Base-by-base conservation (phyloP, 2,888 invertebrate species). In the Pheosia tremula region DNA sequence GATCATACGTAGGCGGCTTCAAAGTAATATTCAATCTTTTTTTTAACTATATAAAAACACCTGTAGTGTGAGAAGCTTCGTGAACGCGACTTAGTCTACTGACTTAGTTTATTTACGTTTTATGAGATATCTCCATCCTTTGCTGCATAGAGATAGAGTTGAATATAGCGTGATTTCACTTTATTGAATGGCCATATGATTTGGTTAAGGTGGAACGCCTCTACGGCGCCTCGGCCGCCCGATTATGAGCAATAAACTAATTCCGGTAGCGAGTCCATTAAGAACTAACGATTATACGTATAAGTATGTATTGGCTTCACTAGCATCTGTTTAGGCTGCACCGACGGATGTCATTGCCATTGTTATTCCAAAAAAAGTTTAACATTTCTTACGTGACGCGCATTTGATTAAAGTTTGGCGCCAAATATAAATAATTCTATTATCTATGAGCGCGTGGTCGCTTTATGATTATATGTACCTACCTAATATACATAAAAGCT, bases 161-260 rank as follows among this genome's bases (percentile, higher is more conserved):
- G 66, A 66, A 54, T 62, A 58, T 71, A 24, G 67, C 56, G 41
- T 66, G 61, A 54, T 57, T 64, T 62, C 63, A 37, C 62, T 8
- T 8, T 49, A 61, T 49, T 60, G 36, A 60, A 62, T 62, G 53
- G 68, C 64, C 75, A 75, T 77, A 64, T 69, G 68, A 68, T 78
- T 69, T 72, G 74, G 78, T 80, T 74, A 72, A 79, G 81, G 79
- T 82, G 86, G 79, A 87, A 89, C 90, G 91, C 88, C 90, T 88
- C 77, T 81, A 78, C 82, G 92, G 91, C 91, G 91, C 90, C 90
- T 79, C 75, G 79, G 82, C 80, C 78, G 81, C 81, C 81, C 87
- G 89, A 90, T 90, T 91, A 90, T 87, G 86, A 85, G 87, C 87
- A 82, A 91, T 93, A 91, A 91, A 91, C 84, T 83, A 91, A 92